Evolutionary conservation across 2,888 invertebrate species (phyloP).

Genomic region (Ennomos quercinarius): DNA sequence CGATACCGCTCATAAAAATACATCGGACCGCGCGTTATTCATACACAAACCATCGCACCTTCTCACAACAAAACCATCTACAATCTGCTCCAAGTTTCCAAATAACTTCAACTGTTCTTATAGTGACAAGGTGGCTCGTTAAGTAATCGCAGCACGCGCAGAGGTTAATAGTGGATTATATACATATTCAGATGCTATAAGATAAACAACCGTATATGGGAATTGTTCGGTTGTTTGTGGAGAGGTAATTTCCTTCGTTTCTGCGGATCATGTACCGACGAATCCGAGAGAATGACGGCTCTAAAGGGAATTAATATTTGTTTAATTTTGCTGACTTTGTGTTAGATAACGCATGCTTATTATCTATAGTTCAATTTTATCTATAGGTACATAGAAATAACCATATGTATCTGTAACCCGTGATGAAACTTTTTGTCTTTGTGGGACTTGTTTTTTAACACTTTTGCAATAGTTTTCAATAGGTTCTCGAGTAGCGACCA

Average conservation of each 20-base stretch:
- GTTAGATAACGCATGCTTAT: no score
- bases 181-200: conserved; percentile 28
- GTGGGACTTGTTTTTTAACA: no score
- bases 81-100: background rate
- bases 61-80: conserved; percentile 8
- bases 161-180: conserved; percentile 30
- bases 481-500: no score
- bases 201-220: conserved; percentile 28
- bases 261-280: conserved; percentile 14
- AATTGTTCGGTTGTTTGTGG: conserved; percentile 13
- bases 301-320: background rate
- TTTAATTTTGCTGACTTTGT: no score
- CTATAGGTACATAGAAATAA: background rate
- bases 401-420: no score
- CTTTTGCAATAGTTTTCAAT: no score
- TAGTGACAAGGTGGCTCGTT: conserved; percentile 7
- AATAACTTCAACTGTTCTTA: background rate
- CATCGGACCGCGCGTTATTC: conserved; percentile 56
- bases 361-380: no score
- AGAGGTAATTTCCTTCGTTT: conserved; percentile 14
- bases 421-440: no score
- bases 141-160: conserved; percentile 1
- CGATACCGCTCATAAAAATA: conserved; percentile 57
- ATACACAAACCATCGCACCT: conserved; percentile 29
- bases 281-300: background rate